phyloP scores from a whole-genome alignment of 2,888 invertebrate genomes.

The Thymelicus lineola region DNA sequence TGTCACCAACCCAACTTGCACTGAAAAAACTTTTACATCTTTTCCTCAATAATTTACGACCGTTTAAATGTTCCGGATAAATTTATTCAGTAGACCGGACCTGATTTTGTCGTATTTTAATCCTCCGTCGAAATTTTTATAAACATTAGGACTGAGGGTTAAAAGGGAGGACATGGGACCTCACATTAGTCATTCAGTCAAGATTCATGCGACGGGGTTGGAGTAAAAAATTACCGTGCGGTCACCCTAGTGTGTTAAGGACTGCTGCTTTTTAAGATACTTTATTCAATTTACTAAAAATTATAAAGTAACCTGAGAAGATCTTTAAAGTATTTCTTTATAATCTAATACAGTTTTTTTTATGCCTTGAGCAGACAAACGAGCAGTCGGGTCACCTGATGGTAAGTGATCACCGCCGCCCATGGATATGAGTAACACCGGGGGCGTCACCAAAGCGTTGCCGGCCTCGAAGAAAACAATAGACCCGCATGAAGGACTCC shows the following conservation, averaged over 20 bases:
- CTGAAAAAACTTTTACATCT: not conserved
- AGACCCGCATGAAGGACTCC: too few relatives aligned
- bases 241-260: conserved; percentile 3
- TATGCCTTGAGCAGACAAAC: too few relatives aligned
- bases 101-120: conserved; percentile 9
- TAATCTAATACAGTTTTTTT: too few relatives aligned
- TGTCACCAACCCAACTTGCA: not conserved
- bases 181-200: conserved; percentile 26
- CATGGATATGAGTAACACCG: too few relatives aligned
- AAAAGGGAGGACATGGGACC: not conserved
- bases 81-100: not conserved
- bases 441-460: too few relatives aligned
- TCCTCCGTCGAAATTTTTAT: conserved; percentile 9
- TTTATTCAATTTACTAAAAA: not conserved
- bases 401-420: too few relatives aligned
- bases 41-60: conserved; percentile 12
- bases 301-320: too few relatives aligned
- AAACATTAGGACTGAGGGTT: conserved; percentile 18
- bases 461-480: too few relatives aligned
- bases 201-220: conserved; percentile 32
- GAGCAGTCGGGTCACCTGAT: too few relatives aligned
- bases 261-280: not conserved
- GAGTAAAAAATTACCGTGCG: conserved; percentile 21
- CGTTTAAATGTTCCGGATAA: not conserved
- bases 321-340: too few relatives aligned